A percentile compares a stretch with the other conserved stretches of the same genome.
phyloP scores from a whole-genome alignment of 2,797 vertebrate species.

The Sciurus vulgaris region DNA sequence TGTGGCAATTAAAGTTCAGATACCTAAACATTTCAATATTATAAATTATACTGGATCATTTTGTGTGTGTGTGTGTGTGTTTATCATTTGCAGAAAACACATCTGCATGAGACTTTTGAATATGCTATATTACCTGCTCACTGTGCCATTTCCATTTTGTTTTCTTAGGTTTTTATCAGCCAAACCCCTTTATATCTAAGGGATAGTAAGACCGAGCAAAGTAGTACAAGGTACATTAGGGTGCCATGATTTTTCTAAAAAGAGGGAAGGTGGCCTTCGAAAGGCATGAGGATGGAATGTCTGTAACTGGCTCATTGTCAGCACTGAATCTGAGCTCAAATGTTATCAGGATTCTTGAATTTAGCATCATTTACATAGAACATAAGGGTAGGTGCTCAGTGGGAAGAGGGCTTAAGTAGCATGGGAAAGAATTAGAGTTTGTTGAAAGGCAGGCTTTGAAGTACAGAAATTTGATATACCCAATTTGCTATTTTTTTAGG shows the following conservation, averaged over 20 bases:
- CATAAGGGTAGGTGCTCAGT: not conserved
- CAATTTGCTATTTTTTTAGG: not conserved
- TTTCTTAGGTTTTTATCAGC: slow-evolving; percentile 27
- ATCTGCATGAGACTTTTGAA: slow-evolving; percentile 11
- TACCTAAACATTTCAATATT: slow-evolving; percentile 24
- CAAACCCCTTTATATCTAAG: slow-evolving; percentile 36
- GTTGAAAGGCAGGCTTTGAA: not conserved
- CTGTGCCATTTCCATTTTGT: slow-evolving; percentile 48
- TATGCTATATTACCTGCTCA: not conserved
- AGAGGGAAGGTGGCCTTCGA: not conserved
- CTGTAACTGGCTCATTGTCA: not conserved
- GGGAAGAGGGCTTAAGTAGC: not conserved
- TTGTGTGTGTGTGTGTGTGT: slow-evolving; percentile 51
- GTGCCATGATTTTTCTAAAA: not conserved
- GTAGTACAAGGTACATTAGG: not conserved
- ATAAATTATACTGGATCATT: not conserved
- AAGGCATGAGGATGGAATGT: not conserved
- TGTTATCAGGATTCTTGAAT: not conserved
- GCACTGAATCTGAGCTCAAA: not conserved
- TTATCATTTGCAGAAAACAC: not conserved
- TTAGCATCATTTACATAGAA: not conserved
- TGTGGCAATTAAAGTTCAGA: not conserved
- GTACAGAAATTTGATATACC: not conserved
- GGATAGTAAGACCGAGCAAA: not conserved
- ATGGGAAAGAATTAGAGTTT: not conserved